These are phyloP conservation scores for Gouania willdenowi DNA, from an alignment of 2,797 vertebrate genomes.

Conservation along the genomic window DNA sequence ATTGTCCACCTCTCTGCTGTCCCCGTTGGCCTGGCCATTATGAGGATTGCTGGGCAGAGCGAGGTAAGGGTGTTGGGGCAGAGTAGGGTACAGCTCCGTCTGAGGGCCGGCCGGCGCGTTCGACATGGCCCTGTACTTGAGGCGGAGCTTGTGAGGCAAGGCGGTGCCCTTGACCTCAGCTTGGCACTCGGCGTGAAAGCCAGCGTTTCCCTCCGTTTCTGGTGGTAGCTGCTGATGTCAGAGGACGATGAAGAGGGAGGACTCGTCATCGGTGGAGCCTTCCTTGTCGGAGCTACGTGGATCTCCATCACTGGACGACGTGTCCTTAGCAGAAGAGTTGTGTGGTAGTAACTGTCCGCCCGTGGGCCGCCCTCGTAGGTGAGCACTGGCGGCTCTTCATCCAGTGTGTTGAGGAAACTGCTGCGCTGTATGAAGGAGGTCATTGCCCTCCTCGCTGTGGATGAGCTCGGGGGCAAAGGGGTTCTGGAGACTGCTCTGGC, in stretches of 20 bases:
- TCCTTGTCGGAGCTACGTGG: conserved; percentile 75
- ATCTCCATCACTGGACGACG: conserved; percentile 71
- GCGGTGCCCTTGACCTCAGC: conserved; percentile 73
- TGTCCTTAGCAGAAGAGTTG: conserved; percentile 69
- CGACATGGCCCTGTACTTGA: conserved; percentile 77
- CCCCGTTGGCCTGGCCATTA: conserved; percentile 24
- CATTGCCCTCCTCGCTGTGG: conserved; percentile 67
- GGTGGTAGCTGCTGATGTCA: conserved; percentile 66
- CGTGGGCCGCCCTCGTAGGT: conserved; percentile 67
- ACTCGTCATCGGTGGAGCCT: conserved; percentile 71
- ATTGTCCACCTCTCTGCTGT: conserved; percentile 58
- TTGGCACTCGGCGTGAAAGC: conserved; percentile 41
- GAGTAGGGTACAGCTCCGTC: conserved; percentile 47
- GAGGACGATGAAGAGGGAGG: conserved; percentile 75
- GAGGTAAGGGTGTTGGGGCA: conserved; percentile 79
- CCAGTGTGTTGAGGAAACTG: conserved; percentile 66
- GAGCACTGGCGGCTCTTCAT: conserved; percentile 71
- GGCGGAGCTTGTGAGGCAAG: conserved; percentile 81
- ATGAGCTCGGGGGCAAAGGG: conserved; percentile 71
- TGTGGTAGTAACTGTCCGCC: conserved; percentile 59
- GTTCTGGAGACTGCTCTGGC: conserved; percentile 37
- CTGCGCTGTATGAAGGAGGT: conserved; percentile 65
- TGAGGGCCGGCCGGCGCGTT: conserved; percentile 47
- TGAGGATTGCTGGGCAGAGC: conserved; percentile 59
- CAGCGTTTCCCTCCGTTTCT: conserved; percentile 11